Conservation (phyloP, 2,113 vertebrate species). For the Eulemur macaco region DNA sequence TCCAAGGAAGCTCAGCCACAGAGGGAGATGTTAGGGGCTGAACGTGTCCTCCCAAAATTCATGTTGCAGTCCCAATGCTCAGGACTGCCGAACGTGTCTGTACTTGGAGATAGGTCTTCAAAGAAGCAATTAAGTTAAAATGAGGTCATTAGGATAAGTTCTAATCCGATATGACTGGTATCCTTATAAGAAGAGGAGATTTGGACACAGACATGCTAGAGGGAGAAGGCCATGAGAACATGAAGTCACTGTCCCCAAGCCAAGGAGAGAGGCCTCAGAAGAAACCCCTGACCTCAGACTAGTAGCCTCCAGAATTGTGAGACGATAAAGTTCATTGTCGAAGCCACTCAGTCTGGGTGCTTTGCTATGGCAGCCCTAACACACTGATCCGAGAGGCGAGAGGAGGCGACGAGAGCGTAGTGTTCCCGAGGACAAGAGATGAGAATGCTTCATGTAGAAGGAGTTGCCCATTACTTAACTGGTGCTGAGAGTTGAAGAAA, state of each 20-base stretch:
- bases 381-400: neutral
- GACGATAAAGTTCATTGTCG: neutral
- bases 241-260: neutral
- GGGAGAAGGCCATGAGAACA: neutral
- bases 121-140: conserved; percentile 7
- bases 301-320: neutral
- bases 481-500: neutral
- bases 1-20: neutral
- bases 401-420: neutral
- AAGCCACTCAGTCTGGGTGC: neutral
- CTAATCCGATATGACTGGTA: neutral
- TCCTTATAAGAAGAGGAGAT: neutral
- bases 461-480: neutral
- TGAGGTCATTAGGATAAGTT: neutral
- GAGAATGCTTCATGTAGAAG: neutral
- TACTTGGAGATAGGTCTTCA: neutral
- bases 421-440: neutral
- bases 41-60: neutral
- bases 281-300: neutral
- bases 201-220: neutral
- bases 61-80: neutral
- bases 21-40: neutral
- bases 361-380: neutral
- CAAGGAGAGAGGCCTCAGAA: neutral
- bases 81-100: neutral